Base-by-base conservation (phyloP, 2,113 vertebrate species). In the Cephalopholis sonnerati region DNA sequence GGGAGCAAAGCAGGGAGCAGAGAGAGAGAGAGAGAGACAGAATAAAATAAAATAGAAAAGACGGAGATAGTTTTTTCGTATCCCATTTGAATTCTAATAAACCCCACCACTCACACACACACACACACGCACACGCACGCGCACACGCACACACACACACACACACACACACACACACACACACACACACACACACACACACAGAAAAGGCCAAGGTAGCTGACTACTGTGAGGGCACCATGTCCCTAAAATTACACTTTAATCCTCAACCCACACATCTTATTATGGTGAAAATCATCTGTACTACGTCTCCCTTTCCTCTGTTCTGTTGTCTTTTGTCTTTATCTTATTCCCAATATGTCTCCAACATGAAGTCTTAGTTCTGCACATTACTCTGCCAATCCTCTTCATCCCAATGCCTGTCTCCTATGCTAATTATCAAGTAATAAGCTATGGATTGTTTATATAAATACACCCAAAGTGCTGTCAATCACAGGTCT, bases 201-300 rank as follows among this genome's bases (percentile, higher is more conserved):
- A 63, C 15, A 66, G 57, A 51, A 64, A 54, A 46, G 36, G 32
- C 61, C 55, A 20, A 58, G 48, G 51, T 55, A 79, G 29, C 41
- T 63, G 25, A 29, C 58, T 25, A 41, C 72, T 27, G 20, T 12
- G 55, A 81, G 65, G 75, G 68, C 74, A 68, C 48, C 4, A 78
- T 68, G 77, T 81, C 77, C 74, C 61, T 65, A 63, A 81, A 79
- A 88, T 79, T 57, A 79, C 65, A 69, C 65, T 76, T 32, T 84
- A 84, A 86, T 86, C 86, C 77, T 67, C 74, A 79, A 65, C 74
- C 51, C 71, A 79, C 72, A 55, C 74, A 76, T 68, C 22, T 73
- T 78, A 69, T 81, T 69, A 74, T 17, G n/a, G 16, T 29, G 72
- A 67, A 79, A 68, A 66, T 71, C 25, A 69, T 74, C 74, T 20